Base-by-base conservation (phyloP, 2,113 vertebrate species). In the Alethe castanea region DNA sequence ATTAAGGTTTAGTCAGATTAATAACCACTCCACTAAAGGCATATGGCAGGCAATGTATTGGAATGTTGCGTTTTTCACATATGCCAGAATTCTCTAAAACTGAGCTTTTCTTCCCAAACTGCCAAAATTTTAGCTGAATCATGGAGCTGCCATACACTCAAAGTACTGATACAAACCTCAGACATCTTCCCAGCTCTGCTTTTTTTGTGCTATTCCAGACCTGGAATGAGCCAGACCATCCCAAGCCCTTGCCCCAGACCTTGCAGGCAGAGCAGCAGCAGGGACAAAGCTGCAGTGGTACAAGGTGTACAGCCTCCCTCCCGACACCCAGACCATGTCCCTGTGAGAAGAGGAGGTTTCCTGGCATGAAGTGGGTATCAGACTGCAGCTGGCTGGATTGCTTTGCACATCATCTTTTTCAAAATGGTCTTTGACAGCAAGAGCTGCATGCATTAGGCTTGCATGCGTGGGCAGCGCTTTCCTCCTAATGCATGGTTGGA, bases 321-420 rank as follows among this genome's bases (percentile, higher is more conserved):
- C 53, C 0, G 2, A 79, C 47, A 84, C 14, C 25, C 16, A 4
- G 23, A 50, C 36, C 22, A 1, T 6, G 14, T 7, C 8, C 25
- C 40, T 16, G 25, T 23, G 29, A 64, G 36, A 26, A 73, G 11
- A 44, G n/a, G 20, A 16, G 12, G 28, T 70, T 69, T 84, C 44
- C 69, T 91, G 85, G 65, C 29, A n/a, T n/a, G 42, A 91, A 61
- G 28, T 3, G 8, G 54, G 24, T 52, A 17, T 59, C 3, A 1
- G 26, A 70, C 28, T 59, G 64, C 23, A 4, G 14, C 40, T 48
- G 40, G 33, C 62, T 80, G 72, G 54, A 45, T 25, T 73, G 36
- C 47, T 86, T 38, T 64, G 59, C 40, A 38, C 47, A 29, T 76
- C 31, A 22, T 81, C 28, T 56, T 85, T 87, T 69, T 40, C 18